Evolutionary conservation across 1,140 invertebrate species (phyloP).

Genomic region (Rhopalosiphum maidis): DNA sequence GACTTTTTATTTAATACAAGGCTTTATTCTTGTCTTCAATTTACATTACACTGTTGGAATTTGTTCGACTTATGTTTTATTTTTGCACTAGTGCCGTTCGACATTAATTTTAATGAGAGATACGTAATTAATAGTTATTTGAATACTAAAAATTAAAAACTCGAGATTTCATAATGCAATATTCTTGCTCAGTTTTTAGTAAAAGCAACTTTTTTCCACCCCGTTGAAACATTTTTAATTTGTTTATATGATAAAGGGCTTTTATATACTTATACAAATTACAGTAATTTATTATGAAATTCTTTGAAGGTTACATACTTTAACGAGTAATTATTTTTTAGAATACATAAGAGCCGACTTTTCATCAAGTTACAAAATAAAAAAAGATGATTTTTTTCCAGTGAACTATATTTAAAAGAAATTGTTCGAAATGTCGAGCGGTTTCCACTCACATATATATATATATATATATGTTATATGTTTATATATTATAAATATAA

Average conservation of each 20-base stretch:
- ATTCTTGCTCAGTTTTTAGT: background rate
- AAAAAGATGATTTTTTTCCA: background rate
- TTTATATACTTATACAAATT: background rate
- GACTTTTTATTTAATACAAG: background rate
- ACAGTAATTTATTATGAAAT: background rate
- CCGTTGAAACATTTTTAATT: background rate
- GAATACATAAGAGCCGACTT: background rate
- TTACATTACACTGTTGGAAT: background rate
- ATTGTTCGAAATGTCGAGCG: background rate
- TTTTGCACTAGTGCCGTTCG: background rate
- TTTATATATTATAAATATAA: no score
- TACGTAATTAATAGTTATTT: conserved; percentile 18
- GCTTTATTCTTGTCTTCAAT: background rate
- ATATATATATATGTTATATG: no score
- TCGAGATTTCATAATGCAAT: background rate
- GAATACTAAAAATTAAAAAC: background rate
- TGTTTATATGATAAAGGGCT: background rate
- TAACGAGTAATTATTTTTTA: background rate
- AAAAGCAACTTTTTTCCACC: background rate
- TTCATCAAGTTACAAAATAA: background rate
- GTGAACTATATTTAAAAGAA: background rate
- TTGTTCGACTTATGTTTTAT: background rate
- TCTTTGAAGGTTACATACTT: background rate
- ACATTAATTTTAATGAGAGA: background rate
- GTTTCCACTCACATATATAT: no score